A percentile compares a stretch with the other conserved stretches of the same genome.
Evolutionary conservation across 1,140 invertebrate genomes (phyloP).

Genomic region (Drosophila aff.): DNA sequence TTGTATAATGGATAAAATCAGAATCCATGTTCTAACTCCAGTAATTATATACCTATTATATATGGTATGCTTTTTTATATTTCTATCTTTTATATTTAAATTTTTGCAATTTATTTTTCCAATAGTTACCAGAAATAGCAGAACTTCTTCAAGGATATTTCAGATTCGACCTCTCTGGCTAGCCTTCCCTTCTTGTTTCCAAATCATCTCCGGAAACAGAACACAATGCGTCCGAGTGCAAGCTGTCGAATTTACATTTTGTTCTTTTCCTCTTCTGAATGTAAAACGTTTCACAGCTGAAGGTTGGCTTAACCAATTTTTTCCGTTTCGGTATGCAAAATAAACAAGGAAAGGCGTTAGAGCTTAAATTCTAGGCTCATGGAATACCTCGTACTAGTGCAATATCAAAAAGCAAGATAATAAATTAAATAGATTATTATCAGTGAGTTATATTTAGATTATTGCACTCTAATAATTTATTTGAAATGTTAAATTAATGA

Average conservation of each 20-base stretch:
- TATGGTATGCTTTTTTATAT: neutral
- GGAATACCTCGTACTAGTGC: neutral
- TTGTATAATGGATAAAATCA: neutral
- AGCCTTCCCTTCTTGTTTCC: neutral
- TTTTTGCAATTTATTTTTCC: neutral
- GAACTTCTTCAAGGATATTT: neutral
- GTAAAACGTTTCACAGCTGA: constrained; percentile 43
- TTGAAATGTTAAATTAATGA: neutral
- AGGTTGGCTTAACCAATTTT: constrained; percentile 57
- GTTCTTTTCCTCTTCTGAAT: constrained; percentile 27
- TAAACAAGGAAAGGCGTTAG: neutral
- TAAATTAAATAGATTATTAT: neutral
- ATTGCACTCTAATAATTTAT: neutral
- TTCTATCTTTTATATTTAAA: neutral
- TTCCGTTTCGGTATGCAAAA: constrained; percentile 26
- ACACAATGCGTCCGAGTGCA: constrained; percentile 42
- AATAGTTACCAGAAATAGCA: neutral
- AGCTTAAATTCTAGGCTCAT: neutral
- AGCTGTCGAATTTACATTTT: constrained; percentile 68
- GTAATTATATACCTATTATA: neutral
- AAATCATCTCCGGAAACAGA: constrained; percentile 2
- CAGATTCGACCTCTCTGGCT: neutral
- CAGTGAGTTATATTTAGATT: too few relatives aligned
- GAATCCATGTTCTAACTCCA: neutral
- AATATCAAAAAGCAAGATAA: neutral